Evolutionary conservation across 30 jellyfish, hydroid and myxozoan species (phyloP), one percentile per base, ranked within the genome.

Genomic region (Hydra vulgaris): DNA sequence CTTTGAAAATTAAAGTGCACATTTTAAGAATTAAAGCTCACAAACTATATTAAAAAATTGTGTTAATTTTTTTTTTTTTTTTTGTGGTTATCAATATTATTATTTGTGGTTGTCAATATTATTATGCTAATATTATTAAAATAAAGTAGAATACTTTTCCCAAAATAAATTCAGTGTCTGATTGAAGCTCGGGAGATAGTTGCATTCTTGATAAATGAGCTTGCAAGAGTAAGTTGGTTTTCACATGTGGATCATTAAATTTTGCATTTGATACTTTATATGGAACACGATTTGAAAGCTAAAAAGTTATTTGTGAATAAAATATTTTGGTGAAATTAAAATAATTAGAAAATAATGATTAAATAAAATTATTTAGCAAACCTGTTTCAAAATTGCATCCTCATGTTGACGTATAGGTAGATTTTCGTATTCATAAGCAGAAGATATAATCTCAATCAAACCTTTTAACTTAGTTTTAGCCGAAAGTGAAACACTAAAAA

Each of bases 161-260:
- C 7, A 95, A 89, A 27, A 95, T 95, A 71, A 88, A 88, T 76
- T 95, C 97, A 7, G 97, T 88, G 76, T 95, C 99, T 0, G 96
- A 86, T 26, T 88, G 97, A 79, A 95, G 40, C 68, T 95, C 99
- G 8, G 97, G 95, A 1, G 99, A 86, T 76, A 95, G 82, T 71
- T 88, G 97, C 96, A 88, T 85, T 73, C 99, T 79, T 68, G 99
- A 95, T 85, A 95, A 77, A 74, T 95, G 96, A 8, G 97, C 99
- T 86, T 95, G 99, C 17, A 95, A 70, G 27, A 95, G 85, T 18
- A 95, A 87, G 79, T 95, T 95, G 18, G 97, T 89, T 85, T 95
- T 95, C 55, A 89, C 95, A 83, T 95, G 99, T 0, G 99, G 97
- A 53, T 95, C 99, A 72, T 87, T 95, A 84, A 95, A 95, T 56